Evolutionary conservation across 2,888 invertebrate species (phyloP).

Genomic region (Rhimphoctona megacephalus): DNA sequence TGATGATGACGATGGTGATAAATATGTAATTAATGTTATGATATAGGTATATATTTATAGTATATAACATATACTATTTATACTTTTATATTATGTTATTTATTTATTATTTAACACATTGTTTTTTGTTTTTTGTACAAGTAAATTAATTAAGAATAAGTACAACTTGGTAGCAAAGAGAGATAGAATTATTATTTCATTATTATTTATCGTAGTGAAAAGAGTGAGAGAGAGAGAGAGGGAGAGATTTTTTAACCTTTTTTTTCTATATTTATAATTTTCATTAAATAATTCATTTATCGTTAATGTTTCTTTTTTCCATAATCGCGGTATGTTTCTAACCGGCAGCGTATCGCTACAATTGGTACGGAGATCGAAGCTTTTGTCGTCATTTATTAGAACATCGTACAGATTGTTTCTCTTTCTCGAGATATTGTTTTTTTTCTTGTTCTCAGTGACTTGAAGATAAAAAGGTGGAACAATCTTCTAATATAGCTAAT

Average conservation of each 20-base stretch:
- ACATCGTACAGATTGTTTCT: conserved; percentile 38
- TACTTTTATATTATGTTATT: conserved; percentile 81
- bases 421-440: conserved; percentile 37
- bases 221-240: conserved; percentile 73
- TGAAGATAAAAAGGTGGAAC: conserved; percentile 64
- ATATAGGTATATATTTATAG: conserved; percentile 70
- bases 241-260: conserved; percentile 57
- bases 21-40: conserved; percentile 80
- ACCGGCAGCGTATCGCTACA: conserved; percentile 62
- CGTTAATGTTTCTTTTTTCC: conserved; percentile 54
- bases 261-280: conserved; percentile 48
- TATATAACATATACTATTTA: conserved; percentile 78
- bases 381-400: conserved; percentile 64
- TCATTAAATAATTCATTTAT: too few relatives aligned
- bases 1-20: conserved; percentile 73
- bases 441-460: conserved; percentile 47
- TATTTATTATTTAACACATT: conserved; percentile 84
- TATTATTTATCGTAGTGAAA: conserved; percentile 83
- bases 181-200: conserved; percentile 84
- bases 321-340: conserved; percentile 66
- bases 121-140: conserved; percentile 82
- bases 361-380: conserved; percentile 67
- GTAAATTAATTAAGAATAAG: conserved; percentile 85
- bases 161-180: conserved; percentile 86
- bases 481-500: conserved; percentile 64